A percentile compares a stretch with the other conserved stretches of the same genome.
These are phyloP conservation scores for Clytia hemisphaerica DNA, from an alignment of 30 jellyfish, hydroid and myxozoan genomes.

Conservation along the genomic window DNA sequence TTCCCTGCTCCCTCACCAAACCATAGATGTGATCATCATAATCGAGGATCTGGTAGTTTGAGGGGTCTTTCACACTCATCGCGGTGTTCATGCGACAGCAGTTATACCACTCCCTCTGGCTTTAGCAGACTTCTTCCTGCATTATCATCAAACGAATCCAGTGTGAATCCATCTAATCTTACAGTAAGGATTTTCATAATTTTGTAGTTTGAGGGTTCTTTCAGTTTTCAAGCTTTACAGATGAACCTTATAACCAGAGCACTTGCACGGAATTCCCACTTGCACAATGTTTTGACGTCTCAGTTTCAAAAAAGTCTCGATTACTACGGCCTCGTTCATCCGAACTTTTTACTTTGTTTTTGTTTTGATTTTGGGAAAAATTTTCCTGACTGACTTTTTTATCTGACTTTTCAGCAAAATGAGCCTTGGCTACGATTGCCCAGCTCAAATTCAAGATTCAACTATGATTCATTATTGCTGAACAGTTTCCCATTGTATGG, in stretches of 20 bases:
- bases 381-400: not conserved
- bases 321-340: too few species aligned
- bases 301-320: too few species aligned
- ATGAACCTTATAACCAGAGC: too few species aligned
- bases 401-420: too few species aligned
- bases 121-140: conserved; percentile 21
- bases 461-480: conserved; percentile 14
- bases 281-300: too few species aligned
- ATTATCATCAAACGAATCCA: not conserved
- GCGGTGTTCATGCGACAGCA: conserved; percentile 17
- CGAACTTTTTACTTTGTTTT: too few species aligned
- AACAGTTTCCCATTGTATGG: conserved; percentile 19
- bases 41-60: not conserved
- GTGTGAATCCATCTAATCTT: not conserved
- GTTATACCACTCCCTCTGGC: conserved; percentile 1
- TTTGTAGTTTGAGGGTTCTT: too few species aligned
- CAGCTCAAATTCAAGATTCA: not conserved
- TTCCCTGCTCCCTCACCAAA: not conserved
- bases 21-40: not conserved
- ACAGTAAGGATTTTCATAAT: too few species aligned
- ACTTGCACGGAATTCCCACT: too few species aligned
- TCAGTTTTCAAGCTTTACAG: too few species aligned
- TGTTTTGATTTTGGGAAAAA: not conserved
- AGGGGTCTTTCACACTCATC: not conserved
- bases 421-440: conserved; percentile 20